Conservation (phyloP, 1,140 invertebrate genomes). For the Tetraneura akinire region DNA sequence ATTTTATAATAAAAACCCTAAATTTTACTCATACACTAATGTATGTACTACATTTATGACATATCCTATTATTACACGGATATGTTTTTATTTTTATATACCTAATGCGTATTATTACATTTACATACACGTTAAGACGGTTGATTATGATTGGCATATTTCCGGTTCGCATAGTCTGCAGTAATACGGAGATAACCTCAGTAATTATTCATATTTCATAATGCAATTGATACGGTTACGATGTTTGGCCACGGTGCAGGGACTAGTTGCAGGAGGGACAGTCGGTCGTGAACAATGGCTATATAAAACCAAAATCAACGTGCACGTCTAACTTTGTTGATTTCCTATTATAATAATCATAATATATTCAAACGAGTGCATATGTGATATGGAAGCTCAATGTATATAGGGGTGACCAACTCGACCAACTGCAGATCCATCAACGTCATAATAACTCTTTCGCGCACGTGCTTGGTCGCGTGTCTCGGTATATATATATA, state of each 20-base stretch:
- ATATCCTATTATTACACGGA: too few relatives aligned
- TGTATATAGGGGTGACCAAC: constrained; percentile 3
- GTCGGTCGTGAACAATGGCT: constrained; percentile 12
- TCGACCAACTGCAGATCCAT: constrained; percentile 37
- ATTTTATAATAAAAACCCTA: too few relatives aligned
- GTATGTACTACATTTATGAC: too few relatives aligned
- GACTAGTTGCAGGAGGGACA: background rate
- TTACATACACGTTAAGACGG: background rate
- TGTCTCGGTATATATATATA: too few relatives aligned
- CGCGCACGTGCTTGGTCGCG: constrained; percentile 33
- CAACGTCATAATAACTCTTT: constrained; percentile 43
- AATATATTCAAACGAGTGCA: constrained; percentile 19
- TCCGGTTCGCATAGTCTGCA: constrained; percentile 14
- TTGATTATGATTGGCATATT: constrained; percentile 30
- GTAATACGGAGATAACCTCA: constrained; percentile 5
- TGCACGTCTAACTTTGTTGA: background rate
- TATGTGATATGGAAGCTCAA: background rate
- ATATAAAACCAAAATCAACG: constrained; percentile 19
- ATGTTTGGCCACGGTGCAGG: background rate
- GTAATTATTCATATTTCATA: constrained; percentile 25
- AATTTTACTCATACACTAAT: too few relatives aligned
- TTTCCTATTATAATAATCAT: constrained; percentile 10
- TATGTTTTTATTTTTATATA: too few relatives aligned
- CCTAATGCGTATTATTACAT: background rate
- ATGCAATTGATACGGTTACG: constrained; percentile 20